Evolutionary conservation across 92 coral and sea anemone genomes (phyloP).

Genomic region (Epizoanthus scotinus): DNA sequence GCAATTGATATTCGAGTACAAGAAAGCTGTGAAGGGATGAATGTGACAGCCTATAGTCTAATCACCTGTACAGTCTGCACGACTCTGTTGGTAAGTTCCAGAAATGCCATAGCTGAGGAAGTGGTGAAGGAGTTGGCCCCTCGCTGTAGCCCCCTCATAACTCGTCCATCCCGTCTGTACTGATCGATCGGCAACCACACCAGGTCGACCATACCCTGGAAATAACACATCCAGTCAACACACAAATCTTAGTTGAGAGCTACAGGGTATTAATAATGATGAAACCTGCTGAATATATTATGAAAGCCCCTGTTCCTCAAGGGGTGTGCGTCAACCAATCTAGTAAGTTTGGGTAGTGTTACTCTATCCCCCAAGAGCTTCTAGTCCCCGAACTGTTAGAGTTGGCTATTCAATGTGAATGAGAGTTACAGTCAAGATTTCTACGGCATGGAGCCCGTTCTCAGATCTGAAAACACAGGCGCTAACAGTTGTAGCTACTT

Average conservation of each 20-base stretch:
- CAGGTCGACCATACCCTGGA: slow-evolving; percentile 91
- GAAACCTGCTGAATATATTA: no score
- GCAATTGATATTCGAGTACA: not conserved
- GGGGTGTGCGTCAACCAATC: no score
- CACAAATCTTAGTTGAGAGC: not conserved
- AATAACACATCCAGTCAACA: not conserved
- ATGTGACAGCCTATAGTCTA: not conserved
- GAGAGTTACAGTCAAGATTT: no score
- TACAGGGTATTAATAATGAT: no score
- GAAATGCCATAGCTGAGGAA: slow-evolving; percentile 98
- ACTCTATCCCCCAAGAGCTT: no score
- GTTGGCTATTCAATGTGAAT: no score
- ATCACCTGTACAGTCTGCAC: slow-evolving; percentile 93
- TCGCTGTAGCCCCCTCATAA: slow-evolving; percentile 94
- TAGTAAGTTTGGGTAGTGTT: no score
- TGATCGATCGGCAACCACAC: slow-evolving; percentile 99
- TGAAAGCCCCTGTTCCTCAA: no score
- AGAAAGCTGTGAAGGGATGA: not conserved
- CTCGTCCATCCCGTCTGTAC: slow-evolving; percentile 97
- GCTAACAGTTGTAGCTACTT: no score
- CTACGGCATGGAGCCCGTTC: no score
- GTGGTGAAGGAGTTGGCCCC: slow-evolving; percentile 98
- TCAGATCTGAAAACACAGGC: no score
- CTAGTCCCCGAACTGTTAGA: no score
- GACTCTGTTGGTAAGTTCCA: slow-evolving; percentile 89